Percentiles rank a stretch among this genome's conserved stretches.
phyloP scores from a whole-genome alignment of 37 sponge, comb jelly and placozoan species.

The Mnemiopsis leidyi region DNA sequence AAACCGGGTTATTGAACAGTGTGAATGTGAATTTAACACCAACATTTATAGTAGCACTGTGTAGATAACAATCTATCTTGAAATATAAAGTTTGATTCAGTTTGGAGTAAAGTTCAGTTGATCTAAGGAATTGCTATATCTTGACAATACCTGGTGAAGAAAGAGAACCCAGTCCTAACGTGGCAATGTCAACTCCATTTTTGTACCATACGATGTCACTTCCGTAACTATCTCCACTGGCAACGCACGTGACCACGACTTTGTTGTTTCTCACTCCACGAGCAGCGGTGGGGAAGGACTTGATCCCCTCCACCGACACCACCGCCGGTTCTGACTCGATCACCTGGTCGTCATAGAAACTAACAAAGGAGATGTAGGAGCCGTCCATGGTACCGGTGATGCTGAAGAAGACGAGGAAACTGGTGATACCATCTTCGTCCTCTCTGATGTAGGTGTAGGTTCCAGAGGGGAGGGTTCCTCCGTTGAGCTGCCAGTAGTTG shows the following conservation, averaged over 20 bases:
- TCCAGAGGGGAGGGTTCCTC: not conserved
- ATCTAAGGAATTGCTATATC: too few relatives aligned
- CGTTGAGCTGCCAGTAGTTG: conserved; percentile 34
- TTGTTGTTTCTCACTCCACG: not conserved
- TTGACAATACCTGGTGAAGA: not conserved
- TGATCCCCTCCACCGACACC: conserved; percentile 38
- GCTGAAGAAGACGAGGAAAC: conserved; percentile 42
- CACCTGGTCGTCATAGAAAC: conserved; percentile 17
- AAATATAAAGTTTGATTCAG: too few relatives aligned
- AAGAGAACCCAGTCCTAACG: not conserved
- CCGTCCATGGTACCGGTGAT: conserved; percentile 43
- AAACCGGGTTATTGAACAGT: too few relatives aligned
- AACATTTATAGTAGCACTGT: too few relatives aligned
- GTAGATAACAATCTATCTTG: too few relatives aligned
- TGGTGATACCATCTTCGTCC: conserved; percentile 19
- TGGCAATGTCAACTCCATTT: not conserved
- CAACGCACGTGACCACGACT: conserved; percentile 17
- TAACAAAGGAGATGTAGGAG: conserved; percentile 3
- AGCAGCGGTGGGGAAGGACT: conserved; percentile 38
- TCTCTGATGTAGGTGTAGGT: not conserved
- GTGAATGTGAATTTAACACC: too few relatives aligned
- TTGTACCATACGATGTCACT: not conserved
- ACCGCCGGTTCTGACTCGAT: not conserved
- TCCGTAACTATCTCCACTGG: conserved; percentile 50
- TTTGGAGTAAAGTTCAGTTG: too few relatives aligned